phyloP scores from a whole-genome alignment of 1,140 invertebrate species.

The Papilio helenus region DNA sequence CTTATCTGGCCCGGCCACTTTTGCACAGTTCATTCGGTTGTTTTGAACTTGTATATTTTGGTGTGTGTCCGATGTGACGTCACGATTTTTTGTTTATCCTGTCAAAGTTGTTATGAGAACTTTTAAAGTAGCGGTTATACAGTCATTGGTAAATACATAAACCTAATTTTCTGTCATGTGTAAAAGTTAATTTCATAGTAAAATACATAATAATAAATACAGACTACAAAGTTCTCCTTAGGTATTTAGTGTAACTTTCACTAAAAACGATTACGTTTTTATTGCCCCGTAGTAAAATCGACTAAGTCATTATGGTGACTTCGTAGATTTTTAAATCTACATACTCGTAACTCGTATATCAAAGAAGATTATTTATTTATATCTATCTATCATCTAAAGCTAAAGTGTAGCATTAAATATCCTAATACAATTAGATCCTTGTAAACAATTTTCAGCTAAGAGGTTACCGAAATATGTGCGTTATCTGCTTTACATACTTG shows the following conservation, averaged over 20 bases:
- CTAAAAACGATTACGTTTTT: background rate
- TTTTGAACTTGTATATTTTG: constrained; percentile 35
- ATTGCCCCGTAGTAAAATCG: background rate
- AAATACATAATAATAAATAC: too few species aligned
- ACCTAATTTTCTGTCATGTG: background rate
- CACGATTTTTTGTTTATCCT: constrained; percentile 28
- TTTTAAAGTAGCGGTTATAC: background rate
- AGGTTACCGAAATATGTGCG: constrained; percentile 9
- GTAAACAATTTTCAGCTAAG: constrained; percentile 9
- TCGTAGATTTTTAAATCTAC: too few species aligned
- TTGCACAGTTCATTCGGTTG: constrained; percentile 39
- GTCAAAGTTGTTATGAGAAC: background rate
- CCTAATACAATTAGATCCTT: background rate
- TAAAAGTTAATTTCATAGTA: background rate
- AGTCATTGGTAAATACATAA: background rate
- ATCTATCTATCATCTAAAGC: background rate
- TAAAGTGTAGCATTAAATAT: background rate
- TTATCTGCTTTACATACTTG: constrained; percentile 30
- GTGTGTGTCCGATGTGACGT: constrained; percentile 34
- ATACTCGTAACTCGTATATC: too few species aligned
- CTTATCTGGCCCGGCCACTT: constrained; percentile 32
- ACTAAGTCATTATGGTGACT: background rate
- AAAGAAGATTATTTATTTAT: background rate
- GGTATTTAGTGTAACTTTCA: background rate
- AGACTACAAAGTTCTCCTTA: background rate